Evolutionary conservation across 2,888 invertebrate species (phyloP).

Genomic region (Harpagoxenus sublaevis): DNA sequence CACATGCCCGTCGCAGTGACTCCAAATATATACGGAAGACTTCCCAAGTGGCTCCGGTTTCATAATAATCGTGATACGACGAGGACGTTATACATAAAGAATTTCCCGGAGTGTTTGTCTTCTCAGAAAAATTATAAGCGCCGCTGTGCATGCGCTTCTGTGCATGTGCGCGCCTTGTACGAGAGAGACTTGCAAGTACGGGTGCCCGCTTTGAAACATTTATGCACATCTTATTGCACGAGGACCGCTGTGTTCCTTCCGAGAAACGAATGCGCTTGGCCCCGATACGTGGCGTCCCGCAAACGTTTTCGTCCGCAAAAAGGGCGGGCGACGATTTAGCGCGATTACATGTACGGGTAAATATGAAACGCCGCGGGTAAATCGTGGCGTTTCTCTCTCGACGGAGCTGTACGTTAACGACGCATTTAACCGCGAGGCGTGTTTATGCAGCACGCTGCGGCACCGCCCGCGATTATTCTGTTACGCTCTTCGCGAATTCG

Average conservation of each 20-base stretch:
- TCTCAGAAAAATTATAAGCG: slow-evolving; percentile 41
- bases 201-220: slow-evolving; percentile 28
- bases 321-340: slow-evolving; percentile 5
- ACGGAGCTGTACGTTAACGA: slow-evolving; percentile 5
- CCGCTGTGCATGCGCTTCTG: not conserved
- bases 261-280: slow-evolving; percentile 29
- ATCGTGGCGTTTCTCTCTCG: slow-evolving; percentile 16
- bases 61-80: slow-evolving; percentile 29
- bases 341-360: slow-evolving; percentile 33
- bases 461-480: slow-evolving; percentile 38
- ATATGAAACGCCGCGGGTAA: slow-evolving; percentile 35
- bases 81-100: not conserved
- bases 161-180: not conserved
- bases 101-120: slow-evolving; percentile 12
- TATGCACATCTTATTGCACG: slow-evolving; percentile 40
- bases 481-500: slow-evolving; percentile 30
- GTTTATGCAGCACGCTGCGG: slow-evolving; percentile 3
- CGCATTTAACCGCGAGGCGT: slow-evolving; percentile 15
- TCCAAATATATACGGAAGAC: slow-evolving; percentile 23
- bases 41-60: slow-evolving; percentile 16
- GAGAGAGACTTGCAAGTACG: not conserved
- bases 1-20: not conserved
- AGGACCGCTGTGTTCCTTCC: not conserved
- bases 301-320: not conserved
- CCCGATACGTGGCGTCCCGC: slow-evolving; percentile 22